A percentile compares a stretch with the other conserved stretches of the same genome.
These are phyloP conservation scores for Podilymbus podiceps DNA, from an alignment of 2,113 vertebrate species.

Conservation along the genomic window DNA sequence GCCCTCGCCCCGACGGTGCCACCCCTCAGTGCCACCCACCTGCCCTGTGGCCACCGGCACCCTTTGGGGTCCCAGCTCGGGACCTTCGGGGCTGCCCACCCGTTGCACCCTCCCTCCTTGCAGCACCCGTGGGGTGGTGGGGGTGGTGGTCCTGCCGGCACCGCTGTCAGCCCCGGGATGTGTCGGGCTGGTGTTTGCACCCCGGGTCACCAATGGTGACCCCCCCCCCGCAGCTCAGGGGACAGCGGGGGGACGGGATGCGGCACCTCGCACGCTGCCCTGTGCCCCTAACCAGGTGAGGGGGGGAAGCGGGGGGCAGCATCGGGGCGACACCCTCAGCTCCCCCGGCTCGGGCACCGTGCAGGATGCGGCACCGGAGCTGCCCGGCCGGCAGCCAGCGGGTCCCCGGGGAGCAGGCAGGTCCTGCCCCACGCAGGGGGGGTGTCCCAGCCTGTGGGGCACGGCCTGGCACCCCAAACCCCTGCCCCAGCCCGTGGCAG, in stretches of 20 bases:
- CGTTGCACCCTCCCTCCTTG: neutral
- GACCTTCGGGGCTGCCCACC: neutral
- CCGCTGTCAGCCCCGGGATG: fast-evolving
- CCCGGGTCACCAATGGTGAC: fast-evolving
- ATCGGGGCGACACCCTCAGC: too few relatives aligned
- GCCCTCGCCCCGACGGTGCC: fast-evolving
- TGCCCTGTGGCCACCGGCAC: fast-evolving
- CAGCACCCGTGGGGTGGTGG: neutral
- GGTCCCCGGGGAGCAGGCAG: neutral
- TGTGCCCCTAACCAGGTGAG: neutral
- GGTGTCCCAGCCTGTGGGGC: neutral
- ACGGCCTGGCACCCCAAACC: neutral
- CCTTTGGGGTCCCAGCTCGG: fast-evolving
- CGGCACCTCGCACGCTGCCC: neutral
- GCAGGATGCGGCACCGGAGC: neutral
- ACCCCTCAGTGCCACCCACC: fast-evolving
- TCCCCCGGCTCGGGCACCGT: fast-evolving
- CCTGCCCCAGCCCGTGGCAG: fast-evolving
- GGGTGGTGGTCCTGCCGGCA: neutral
- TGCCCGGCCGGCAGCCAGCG: neutral
- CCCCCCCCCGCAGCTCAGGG: neutral
- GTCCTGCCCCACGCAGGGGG: neutral
- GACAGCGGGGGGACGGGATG: fast-evolving
- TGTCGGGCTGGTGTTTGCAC: too few relatives aligned
- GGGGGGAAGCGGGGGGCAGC: neutral